Conservation (phyloP, 2,888 invertebrate genomes). For the Drosophila anomelani region DNA sequence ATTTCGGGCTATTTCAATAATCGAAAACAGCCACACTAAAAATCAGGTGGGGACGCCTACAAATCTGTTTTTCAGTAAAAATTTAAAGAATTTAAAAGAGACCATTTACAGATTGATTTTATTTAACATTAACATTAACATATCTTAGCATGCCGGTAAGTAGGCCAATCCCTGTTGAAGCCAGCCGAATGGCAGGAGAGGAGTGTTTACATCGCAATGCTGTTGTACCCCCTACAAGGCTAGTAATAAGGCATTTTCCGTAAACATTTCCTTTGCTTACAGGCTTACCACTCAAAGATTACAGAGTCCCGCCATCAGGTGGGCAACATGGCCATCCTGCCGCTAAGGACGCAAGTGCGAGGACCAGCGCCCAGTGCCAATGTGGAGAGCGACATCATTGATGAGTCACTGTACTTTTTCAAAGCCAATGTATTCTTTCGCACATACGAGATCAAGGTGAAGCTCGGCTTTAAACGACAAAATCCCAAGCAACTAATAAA, state of each 20-base stretch:
- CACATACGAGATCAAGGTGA: constrained; percentile 98
- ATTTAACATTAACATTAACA: not conserved
- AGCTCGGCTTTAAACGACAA: not conserved
- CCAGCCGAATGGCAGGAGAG: not conserved
- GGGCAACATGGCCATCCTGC: constrained; percentile 97
- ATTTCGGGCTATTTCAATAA: not conserved
- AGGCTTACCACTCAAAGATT: constrained; percentile 98
- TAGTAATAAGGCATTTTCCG: not conserved
- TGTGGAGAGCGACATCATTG: constrained; percentile 95
- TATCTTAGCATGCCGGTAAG: constrained; percentile 60
- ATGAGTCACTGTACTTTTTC: constrained; percentile 98
- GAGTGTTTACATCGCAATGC: not conserved
- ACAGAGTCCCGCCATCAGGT: constrained; percentile 89
- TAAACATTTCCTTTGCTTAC: constrained; percentile 1
- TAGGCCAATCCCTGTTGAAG: not conserved
- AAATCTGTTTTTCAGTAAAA: constrained; percentile 6
- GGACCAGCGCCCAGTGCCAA: constrained; percentile 95
- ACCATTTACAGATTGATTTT: not conserved
- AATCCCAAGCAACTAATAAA: not conserved
- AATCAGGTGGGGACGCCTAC: constrained; percentile 13
- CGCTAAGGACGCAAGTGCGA: constrained; percentile 94
- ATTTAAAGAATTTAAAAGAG: not conserved
- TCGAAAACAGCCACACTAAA: not conserved
- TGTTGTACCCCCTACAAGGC: constrained; percentile 24
- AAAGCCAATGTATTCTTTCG: constrained; percentile 99